phyloP scores from a whole-genome alignment of 2,888 invertebrate genomes.

The Microchrysa polita region DNA sequence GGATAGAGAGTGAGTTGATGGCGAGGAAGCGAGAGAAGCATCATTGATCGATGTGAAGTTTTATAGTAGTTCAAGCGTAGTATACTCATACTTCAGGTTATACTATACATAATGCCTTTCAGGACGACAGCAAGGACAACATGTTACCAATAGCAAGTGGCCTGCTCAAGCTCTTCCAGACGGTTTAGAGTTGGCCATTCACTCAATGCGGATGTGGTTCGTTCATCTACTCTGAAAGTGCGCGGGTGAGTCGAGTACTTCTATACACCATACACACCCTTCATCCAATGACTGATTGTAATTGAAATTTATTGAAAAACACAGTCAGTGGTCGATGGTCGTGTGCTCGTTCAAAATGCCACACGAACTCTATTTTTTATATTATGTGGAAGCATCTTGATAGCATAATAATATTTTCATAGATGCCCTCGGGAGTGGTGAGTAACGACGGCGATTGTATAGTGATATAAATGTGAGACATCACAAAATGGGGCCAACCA shows the following conservation, averaged over 20 bases:
- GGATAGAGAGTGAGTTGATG: not conserved
- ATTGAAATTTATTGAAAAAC: slow-evolving; percentile 47
- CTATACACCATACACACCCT: too few species aligned
- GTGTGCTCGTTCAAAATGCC: not conserved
- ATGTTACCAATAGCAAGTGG: not conserved
- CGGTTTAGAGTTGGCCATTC: not conserved
- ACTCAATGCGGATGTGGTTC: not conserved
- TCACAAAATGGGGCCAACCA: not conserved
- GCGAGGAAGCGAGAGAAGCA: slow-evolving; percentile 21
- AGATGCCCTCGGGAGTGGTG: not conserved
- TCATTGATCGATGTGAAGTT: slow-evolving; percentile 24
- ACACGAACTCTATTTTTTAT: not conserved
- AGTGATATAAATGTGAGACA: not conserved
- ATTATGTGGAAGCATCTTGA: not conserved
- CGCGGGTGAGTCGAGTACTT: not conserved
- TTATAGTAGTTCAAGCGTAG: slow-evolving; percentile 15
- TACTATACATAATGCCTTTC: slow-evolving; percentile 3
- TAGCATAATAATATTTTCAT: slow-evolving; percentile 4
- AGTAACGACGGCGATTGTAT: not conserved
- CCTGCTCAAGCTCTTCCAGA: not conserved
- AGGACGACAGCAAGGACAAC: not conserved
- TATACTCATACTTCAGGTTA: too few species aligned
- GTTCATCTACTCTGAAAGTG: not conserved
- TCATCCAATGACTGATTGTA: slow-evolving; percentile 46
- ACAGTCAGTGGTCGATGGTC: not conserved